Conservation (phyloP, 2,113 vertebrate species). For the Campylorhamphus procurvoides region DNA sequence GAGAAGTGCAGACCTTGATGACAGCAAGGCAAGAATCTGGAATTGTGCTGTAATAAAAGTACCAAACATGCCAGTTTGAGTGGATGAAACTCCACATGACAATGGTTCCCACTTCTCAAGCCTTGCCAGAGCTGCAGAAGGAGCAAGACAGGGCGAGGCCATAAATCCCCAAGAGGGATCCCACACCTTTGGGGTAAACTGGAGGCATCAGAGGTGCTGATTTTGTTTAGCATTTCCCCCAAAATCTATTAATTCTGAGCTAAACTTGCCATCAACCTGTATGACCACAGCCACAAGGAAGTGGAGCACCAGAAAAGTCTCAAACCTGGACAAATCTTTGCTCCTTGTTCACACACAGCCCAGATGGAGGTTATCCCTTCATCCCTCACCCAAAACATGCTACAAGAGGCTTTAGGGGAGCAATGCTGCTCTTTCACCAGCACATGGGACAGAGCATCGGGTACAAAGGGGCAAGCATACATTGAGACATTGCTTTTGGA, state of each 20-base stretch:
- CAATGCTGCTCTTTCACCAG: not conserved
- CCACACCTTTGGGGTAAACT: not conserved
- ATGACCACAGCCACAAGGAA: not conserved
- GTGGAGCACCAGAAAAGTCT: not conserved
- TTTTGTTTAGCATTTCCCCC: not conserved
- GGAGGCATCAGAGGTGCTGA: not conserved
- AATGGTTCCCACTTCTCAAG: not conserved
- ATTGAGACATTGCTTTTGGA: not conserved
- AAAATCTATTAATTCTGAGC: not conserved
- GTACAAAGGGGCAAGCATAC: not conserved
- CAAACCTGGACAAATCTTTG: no score
- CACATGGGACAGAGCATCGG: not conserved
- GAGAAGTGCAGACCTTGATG: not conserved
- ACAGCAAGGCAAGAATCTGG: not conserved
- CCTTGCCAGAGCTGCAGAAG: not conserved
- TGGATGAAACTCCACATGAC: not conserved
- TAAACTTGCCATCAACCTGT: not conserved
- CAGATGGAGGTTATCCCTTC: not conserved
- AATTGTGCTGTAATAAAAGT: not conserved
- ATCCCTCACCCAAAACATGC: not conserved
- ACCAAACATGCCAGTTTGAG: not conserved
- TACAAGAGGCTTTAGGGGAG: not conserved
- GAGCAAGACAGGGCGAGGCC: not conserved
- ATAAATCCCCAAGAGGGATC: not conserved
- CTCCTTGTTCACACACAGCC: not conserved